Evolutionary conservation across 2,797 vertebrate genomes (phyloP), one percentile per base, ranked within the genome.

Genomic region (Myotis myotis): DNA sequence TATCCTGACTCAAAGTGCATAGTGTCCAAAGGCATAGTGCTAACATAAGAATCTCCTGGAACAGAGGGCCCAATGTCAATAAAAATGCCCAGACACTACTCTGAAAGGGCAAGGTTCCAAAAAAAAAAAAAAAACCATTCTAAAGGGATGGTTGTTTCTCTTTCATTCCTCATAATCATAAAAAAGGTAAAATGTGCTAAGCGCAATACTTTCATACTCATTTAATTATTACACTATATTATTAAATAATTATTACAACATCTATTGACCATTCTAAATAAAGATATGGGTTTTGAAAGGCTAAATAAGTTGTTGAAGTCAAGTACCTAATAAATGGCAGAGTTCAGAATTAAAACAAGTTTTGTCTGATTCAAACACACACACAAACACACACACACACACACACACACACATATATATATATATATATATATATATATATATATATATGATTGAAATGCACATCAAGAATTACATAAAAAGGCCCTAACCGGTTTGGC

Each of bases 211-310:
- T 92, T 44, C 15, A 25, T 79, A 12, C n/a, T 70, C 23, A 60
- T 85, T 80, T 91, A 88, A 78, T 85, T 76, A 57, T 11, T 49
- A 9, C 5, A 41, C 55, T 9, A 75, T 90, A 11, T 55, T 75
- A 81, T 90, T 64, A 53, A 41, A 79, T 75, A 80, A 72, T 87
- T 62, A 53, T 72, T 41, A 51, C 33, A 78, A 78, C 12, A 86
- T 41, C n/a, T 68, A 41, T 60, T 76, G 38, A 6, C 22, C 13
- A 16, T 71, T 85, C 87, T 84, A 64, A 38, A 76, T 47, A 22
- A 89, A 89, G 9, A 89, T 83, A 89, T 19, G 6, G 25, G 36
- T 87, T 96, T 90, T 90, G 41, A 71, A 92, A 82, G 20, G 17
- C 72, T 68, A 93, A 88, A 30, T 41, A 89, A 93, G 36, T 81